A percentile compares a stretch with the other conserved stretches of the same genome.
These are phyloP conservation scores for Porites lobata DNA, from an alignment of 92 coral and sea anemone genomes.

Conservation along the genomic window DNA sequence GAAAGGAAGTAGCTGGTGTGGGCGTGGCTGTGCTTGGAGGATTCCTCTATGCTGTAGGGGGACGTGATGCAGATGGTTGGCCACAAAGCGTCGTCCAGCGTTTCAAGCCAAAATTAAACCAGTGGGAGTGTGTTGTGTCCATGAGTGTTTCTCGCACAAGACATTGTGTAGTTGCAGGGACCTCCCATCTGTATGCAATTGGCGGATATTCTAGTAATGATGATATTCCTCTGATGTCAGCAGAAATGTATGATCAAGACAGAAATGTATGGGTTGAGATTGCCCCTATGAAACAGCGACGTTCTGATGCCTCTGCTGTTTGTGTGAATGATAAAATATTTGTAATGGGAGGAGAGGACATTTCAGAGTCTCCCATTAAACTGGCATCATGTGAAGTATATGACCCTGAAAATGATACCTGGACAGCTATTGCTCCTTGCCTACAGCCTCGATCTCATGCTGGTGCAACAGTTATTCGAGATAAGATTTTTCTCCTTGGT, in stretches of 20 bases:
- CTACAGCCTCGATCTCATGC: conserved; percentile 79
- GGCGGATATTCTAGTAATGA: conserved; percentile 89
- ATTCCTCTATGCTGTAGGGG: conserved; percentile 84
- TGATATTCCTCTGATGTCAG: conserved; percentile 73
- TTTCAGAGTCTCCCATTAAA: conserved; percentile 63
- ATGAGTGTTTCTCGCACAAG: conserved; percentile 82
- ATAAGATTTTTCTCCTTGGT: conserved; percentile 79
- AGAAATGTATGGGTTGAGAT: conserved; percentile 69
- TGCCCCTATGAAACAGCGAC: conserved; percentile 79
- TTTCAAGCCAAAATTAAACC: conserved; percentile 76
- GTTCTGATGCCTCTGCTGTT: conserved; percentile 75
- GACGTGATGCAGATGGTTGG: conserved; percentile 73
- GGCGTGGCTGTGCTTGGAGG: conserved; percentile 79
- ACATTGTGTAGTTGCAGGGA: conserved; percentile 70
- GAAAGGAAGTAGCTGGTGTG: conserved; percentile 79
- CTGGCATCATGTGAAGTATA: conserved; percentile 86
- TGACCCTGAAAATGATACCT: conserved; percentile 61
- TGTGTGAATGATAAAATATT: conserved; percentile 61
- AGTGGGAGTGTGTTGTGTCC: conserved; percentile 78
- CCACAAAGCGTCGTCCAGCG: conserved; percentile 79
- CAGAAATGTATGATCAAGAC: conserved; percentile 72
- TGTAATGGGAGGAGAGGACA: conserved; percentile 86
- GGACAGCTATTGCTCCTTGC: conserved; percentile 74
- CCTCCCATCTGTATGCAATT: conserved; percentile 66
- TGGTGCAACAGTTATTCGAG: conserved; percentile 67